Evolutionary conservation across 2,113 vertebrate species (phyloP), one percentile per base, ranked within the genome.

Genomic region (Scomber scombrus): DNA sequence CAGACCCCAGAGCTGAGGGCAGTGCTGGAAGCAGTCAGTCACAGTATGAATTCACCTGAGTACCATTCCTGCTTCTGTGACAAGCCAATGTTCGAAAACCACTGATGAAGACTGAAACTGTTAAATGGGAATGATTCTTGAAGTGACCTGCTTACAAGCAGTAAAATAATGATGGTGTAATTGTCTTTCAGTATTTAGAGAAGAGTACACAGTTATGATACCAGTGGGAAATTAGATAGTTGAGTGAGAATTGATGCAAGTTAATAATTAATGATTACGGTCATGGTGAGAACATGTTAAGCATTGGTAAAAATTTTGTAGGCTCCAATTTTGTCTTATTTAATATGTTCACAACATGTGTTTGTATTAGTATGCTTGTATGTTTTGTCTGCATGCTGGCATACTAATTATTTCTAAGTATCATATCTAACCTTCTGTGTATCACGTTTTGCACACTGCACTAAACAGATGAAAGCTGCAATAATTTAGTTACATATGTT

Each of bases 1-100:
- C 60, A 82, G 56, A 56, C 54, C 19, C 21, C 11, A 19, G 31
- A 68, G 73, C 52, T 65, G 61, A 67, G 62, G 75, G 55, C 56
- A 63, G 18, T 49, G 23, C 23, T 71, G 46, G 3, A 74, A 76
- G 64, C 51, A 77, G 54, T 80, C 80, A 66, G 40, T 65, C 55
- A 56, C 23, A 40, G 9, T 56, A 11, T 18, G 19, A 67, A 19
- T 65, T 60, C 19, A 66, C 31, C 34, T 40, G 6, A 40, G 15
- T 26, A 43, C 55, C 14, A 31, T 57, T 43, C 68, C 64, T 69
- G 52, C 65, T 78, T 43, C 40, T 55, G 7, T 50, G 29, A 65
- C 34, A 73, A 54, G 51, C 10, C 29, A 56, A 18, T 16, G 14
- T 70, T 18, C 3, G 45, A 40, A 54, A 15, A 49, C 19, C 29